Percentiles rank a stretch among this genome's conserved stretches.
These are phyloP conservation scores for Hapalemur alaotrensis DNA, from an alignment of 2,797 vertebrate genomes.

Conservation along the genomic window DNA sequence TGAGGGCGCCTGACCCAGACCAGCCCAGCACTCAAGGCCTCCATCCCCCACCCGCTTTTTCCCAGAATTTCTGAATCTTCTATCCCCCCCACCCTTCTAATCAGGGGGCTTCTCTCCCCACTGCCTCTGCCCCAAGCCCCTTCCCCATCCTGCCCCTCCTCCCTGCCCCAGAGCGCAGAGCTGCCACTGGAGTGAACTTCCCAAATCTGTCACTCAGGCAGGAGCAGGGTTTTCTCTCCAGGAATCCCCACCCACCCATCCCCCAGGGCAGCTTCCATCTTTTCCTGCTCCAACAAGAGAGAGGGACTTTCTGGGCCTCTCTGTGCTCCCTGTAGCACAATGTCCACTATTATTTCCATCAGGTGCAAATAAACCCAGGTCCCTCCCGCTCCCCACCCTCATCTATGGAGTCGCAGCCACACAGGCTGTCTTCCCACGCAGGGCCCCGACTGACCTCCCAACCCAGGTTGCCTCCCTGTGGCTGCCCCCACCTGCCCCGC, in stretches of 20 bases:
- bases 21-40: not conserved
- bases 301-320: not conserved
- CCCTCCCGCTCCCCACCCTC: not conserved
- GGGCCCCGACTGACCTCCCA: not conserved
- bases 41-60: not conserved
- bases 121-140: not conserved
- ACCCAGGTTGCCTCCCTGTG: not conserved
- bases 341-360: not conserved
- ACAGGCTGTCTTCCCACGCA: not conserved
- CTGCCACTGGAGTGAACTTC: not conserved
- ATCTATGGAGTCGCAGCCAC: fast-evolving
- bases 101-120: not conserved
- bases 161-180: not conserved
- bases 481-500: not conserved
- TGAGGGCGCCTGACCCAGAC: not conserved
- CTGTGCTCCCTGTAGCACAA: not conserved
- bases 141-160: not conserved
- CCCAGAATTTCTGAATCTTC: not conserved
- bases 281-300: not conserved
- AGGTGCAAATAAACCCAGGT: not conserved
- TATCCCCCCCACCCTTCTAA: no score
- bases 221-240: not conserved
- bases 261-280: not conserved
- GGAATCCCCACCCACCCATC: not conserved
- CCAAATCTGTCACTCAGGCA: not conserved